Percentiles rank a stretch among this genome's conserved stretches.
Evolutionary conservation across 1,140 invertebrate genomes (phyloP).

Genomic region (Acromyrmex echinatior): DNA sequence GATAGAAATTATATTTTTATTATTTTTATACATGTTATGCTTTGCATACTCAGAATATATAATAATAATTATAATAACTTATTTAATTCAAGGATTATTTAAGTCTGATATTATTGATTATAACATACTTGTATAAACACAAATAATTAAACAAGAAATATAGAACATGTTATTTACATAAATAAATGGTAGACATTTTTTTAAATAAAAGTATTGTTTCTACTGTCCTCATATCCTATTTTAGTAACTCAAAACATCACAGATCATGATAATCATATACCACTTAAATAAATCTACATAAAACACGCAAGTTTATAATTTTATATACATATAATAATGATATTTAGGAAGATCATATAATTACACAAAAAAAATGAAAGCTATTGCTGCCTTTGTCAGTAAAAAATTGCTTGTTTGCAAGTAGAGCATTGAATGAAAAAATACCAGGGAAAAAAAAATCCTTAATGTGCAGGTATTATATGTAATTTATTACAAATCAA

Average conservation of each 20-base stretch:
- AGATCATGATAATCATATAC: constrained; percentile 30
- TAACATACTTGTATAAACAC: constrained; percentile 30
- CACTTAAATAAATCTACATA: constrained; percentile 20
- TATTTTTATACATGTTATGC: constrained; percentile 27
- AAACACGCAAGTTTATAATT: constrained; percentile 5
- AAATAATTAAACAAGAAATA: constrained; percentile 30
- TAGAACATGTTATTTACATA: constrained; percentile 40
- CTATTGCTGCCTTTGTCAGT: not conserved
- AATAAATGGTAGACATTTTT: constrained; percentile 29
- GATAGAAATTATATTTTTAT: constrained; percentile 45
- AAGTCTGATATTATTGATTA: constrained; percentile 29
- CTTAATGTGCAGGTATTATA: not conserved
- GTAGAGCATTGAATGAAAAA: constrained; percentile 34
- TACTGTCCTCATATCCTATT: constrained; percentile 8
- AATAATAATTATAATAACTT: constrained; percentile 23
- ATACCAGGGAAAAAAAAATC: not conserved
- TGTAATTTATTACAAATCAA: constrained; percentile 33
- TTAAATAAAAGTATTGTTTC: constrained; percentile 3
- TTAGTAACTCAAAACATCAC: constrained; percentile 40
- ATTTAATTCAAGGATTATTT: constrained; percentile 17
- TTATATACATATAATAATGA: constrained; percentile 17
- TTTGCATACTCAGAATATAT: constrained; percentile 9
- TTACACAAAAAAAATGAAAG: constrained; percentile 7
- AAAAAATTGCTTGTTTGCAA: constrained; percentile 28
- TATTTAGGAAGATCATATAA: constrained; percentile 18